Conservation (phyloP, 1,140 invertebrate species). For the Mactra quadrangularis region DNA sequence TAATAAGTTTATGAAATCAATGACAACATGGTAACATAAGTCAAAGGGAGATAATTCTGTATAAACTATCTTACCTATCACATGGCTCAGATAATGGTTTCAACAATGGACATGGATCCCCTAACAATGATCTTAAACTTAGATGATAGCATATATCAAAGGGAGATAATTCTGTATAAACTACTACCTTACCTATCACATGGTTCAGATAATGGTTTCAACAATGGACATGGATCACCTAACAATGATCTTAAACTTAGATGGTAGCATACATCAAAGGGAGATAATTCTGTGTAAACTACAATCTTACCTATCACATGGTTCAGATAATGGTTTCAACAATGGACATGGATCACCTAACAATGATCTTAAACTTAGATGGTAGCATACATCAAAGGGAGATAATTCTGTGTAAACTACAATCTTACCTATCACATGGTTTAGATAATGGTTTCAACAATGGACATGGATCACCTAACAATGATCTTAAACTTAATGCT, state of each 20-base stretch:
- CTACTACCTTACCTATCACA: slow-evolving; percentile 74
- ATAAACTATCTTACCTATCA: slow-evolving; percentile 71
- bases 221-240: slow-evolving; percentile 91
- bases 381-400: too few species aligned
- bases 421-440: slow-evolving; percentile 71
- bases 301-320: slow-evolving; percentile 68
- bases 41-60: too few species aligned
- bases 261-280: too few species aligned
- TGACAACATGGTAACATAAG: too few species aligned
- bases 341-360: slow-evolving; percentile 92
- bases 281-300: too few species aligned
- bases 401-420: too few species aligned
- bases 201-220: slow-evolving; percentile 84
- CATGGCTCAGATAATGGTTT: slow-evolving; percentile 81
- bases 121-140: slow-evolving; percentile 91
- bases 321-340: slow-evolving; percentile 84
- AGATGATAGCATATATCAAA: too few species aligned
- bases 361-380: slow-evolving; percentile 91
- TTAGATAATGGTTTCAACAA: slow-evolving; percentile 84
- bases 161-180: too few species aligned
- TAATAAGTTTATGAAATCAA: too few species aligned
- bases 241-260: slow-evolving; percentile 92
- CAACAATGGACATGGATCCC: slow-evolving; percentile 91
- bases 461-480: slow-evolving; percentile 94
- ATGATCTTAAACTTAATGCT: slow-evolving; percentile 90